A percentile compares a stretch with the other conserved stretches of the same genome.
Conservation (phyloP, 2,888 invertebrate species). For the Eupithecia pulchellata region DNA sequence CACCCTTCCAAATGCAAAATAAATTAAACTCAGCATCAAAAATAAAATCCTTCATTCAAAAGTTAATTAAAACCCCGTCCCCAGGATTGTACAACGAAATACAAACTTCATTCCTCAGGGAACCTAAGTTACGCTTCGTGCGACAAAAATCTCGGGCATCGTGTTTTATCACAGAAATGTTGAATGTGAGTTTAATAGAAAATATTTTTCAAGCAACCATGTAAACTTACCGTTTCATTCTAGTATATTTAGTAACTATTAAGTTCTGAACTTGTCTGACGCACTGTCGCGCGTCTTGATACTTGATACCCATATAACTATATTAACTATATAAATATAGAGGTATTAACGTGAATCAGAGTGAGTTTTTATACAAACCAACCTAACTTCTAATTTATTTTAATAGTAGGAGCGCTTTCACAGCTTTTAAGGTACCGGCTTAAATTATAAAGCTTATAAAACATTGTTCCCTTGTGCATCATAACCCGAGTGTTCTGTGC, state of each 20-base stretch:
- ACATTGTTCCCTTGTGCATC: constrained; percentile 76
- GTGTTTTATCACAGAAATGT: background rate
- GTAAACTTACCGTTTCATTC: background rate
- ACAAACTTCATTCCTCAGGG: constrained; percentile 5
- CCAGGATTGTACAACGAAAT: constrained; percentile 24
- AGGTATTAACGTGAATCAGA: background rate
- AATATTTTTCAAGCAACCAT: background rate
- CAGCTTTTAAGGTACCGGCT: constrained; percentile 44
- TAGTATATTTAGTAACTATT: background rate
- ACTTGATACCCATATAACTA: background rate
- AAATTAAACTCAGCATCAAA: background rate
- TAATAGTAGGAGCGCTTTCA: constrained; percentile 37
- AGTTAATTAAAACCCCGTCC: constrained; percentile 6
- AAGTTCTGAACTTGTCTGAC: background rate
- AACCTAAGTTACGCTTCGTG: background rate
- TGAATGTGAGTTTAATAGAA: background rate
- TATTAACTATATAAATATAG: too few relatives aligned
- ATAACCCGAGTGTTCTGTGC: constrained; percentile 69
- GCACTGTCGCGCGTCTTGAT: background rate
- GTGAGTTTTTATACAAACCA: constrained; percentile 3
- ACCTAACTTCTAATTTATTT: constrained; percentile 32
- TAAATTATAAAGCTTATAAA: constrained; percentile 83
- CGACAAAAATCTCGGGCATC: background rate
- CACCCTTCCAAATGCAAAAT: background rate
- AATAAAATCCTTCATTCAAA: constrained; percentile 5